Base-by-base conservation (phyloP, 2,888 invertebrate species). In the Ommatoiulus sabulosus region DNA sequence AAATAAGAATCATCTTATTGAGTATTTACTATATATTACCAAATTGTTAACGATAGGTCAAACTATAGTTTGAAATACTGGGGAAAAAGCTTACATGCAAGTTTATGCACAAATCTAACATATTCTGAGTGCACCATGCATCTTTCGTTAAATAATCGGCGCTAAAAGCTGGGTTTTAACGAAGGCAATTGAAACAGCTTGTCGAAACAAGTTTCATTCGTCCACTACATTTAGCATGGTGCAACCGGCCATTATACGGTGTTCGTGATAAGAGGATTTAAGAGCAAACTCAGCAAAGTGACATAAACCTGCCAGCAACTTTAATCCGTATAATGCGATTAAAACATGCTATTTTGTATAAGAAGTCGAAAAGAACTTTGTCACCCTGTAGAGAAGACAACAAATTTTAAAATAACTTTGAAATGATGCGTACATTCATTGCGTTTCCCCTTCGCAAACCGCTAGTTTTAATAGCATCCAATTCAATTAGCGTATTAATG, bases 401-500 rank as follows among this genome's bases (percentile, higher is more conserved):
- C 24, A 24, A n/a, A 8, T 72, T 72, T 8, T 3, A 72, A 72
- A 72, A 72, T 6, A 24, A 24, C 35, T 35, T 35, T 35, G 8
- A 72, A 80, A 80, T 35, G 3, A 24, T 80, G 6, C 0, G 10
- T 52, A 52, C 12, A 15, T 10, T 52, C 80, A 15, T 43, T 80
- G 35, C 15, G 7, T 10, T 20, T 72, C 24, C 35, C 35, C 24
- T 48, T 72, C 8, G 35, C 12, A 80, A 35, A 35, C 80, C 35
- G 80, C 24, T 80, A 43, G 35, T 80, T 80, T 80, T 80, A 80
- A 80, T 80, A 43, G 35, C 80, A 35, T 35, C 80, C 10, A 35
- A 80, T 15, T 35, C 80, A 80, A 80, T 80, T 80, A 80, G 35
- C 80, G 80, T 80, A 80, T 35, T 80, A 80, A 80, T 80, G 80